Percentiles rank a stretch among this genome's conserved stretches.
Conservation (phyloP, 2,888 invertebrate species). For the Spodoptera picta region DNA sequence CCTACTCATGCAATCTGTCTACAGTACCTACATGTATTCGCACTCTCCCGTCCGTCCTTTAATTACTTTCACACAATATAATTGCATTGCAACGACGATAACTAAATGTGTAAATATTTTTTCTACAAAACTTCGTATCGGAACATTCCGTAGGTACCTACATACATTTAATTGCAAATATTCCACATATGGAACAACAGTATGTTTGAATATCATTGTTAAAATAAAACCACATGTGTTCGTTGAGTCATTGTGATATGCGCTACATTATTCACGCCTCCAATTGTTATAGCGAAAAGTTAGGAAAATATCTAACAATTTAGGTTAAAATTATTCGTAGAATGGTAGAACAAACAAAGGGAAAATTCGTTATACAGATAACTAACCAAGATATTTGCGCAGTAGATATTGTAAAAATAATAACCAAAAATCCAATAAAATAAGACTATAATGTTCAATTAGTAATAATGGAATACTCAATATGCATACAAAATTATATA, state of each 20-base stretch:
- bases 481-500: conserved; percentile 5
- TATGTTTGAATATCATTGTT: conserved; percentile 46
- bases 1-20: conserved; percentile 23
- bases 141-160: conserved; percentile 20
- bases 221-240: conserved; percentile 43
- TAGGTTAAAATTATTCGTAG: no score
- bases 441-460: conserved; percentile 3
- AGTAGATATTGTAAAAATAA: conserved; percentile 11
- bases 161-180: conserved; percentile 24
- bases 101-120: conserved; percentile 26
- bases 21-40: conserved; percentile 2
- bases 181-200: conserved; percentile 26
- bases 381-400: neutral
- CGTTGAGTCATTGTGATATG: conserved; percentile 48
- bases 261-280: conserved; percentile 28
- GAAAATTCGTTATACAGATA: conserved; percentile 12
- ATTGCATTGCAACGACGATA: conserved; percentile 20
- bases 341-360: conserved; percentile 4
- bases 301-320: neutral
- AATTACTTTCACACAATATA: conserved; percentile 36
- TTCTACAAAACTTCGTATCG: conserved; percentile 20
- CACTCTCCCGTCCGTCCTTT: conserved; percentile 40
- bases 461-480: conserved; percentile 11
- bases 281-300: conserved; percentile 10
- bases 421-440: neutral